Conservation (phyloP, 2,113 vertebrate genomes). For the Osmerus eperlanus region DNA sequence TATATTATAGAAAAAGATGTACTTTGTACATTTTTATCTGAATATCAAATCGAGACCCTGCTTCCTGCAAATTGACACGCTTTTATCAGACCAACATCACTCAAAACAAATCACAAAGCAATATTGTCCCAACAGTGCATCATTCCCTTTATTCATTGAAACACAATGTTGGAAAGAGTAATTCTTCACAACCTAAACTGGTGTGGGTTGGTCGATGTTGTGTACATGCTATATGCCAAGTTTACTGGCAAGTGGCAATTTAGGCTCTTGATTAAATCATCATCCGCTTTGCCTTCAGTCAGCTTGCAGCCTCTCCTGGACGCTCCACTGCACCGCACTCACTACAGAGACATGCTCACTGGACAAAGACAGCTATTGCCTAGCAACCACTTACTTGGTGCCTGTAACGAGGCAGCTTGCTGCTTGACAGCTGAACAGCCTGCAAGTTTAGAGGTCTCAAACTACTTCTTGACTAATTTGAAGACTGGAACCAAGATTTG, state of each 20-base stretch:
- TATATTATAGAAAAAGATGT: too few species aligned
- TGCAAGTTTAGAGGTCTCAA: background rate
- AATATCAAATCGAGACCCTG: too few species aligned
- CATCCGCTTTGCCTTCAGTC: background rate
- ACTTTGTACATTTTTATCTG: too few species aligned
- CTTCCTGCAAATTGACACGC: too few species aligned
- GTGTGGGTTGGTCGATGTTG: background rate
- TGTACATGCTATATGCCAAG: background rate
- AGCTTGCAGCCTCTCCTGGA: background rate
- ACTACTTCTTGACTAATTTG: background rate
- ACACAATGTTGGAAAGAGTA: background rate
- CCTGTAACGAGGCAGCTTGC: background rate
- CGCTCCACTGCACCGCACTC: background rate
- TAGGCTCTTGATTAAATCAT: background rate
- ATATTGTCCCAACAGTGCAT: background rate
- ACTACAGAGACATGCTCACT: background rate
- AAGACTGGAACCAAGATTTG: background rate
- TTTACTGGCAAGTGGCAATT: background rate
- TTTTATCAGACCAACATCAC: background rate
- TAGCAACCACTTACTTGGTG: constrained; percentile 14
- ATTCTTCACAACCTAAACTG: background rate
- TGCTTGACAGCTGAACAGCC: background rate
- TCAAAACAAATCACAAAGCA: background rate
- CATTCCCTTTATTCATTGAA: background rate
- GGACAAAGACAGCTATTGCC: constrained; percentile 8